Percentiles rank a stretch among this genome's conserved stretches.
Evolutionary conservation across 2,888 invertebrate species (phyloP).

Genomic region (Aromia moschata): DNA sequence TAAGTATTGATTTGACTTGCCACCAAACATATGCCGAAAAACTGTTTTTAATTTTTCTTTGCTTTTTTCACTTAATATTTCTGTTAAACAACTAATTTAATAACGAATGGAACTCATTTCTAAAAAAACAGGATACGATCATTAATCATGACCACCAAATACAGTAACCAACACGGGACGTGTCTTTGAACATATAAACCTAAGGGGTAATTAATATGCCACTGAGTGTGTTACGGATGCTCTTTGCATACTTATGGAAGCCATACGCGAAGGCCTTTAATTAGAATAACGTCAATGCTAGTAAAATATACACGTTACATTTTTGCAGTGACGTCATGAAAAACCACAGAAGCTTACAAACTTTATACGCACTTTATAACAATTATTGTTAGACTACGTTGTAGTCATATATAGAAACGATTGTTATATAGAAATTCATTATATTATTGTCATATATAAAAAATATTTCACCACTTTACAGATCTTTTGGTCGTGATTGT

Average conservation of each 20-base stretch:
- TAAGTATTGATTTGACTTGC: too few relatives aligned
- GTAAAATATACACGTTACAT: background rate
- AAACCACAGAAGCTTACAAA: too few relatives aligned
- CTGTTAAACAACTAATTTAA: background rate
- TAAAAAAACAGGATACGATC: conserved; percentile 29
- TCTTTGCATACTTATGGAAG: conserved; percentile 14
- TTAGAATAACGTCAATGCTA: background rate
- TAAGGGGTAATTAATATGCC: conserved; percentile 30
- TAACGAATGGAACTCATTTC: conserved; percentile 13
- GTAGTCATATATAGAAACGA: background rate
- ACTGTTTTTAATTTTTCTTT: too few relatives aligned
- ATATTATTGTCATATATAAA: too few relatives aligned
- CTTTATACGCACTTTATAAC: too few relatives aligned
- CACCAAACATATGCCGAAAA: too few relatives aligned
- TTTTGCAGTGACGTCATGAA: too few relatives aligned
- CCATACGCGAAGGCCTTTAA: conserved; percentile 7
- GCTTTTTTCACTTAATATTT: background rate
- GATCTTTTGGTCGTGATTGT: too few relatives aligned
- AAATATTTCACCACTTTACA: too few relatives aligned
- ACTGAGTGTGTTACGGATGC: conserved; percentile 11
- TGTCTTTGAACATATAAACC: conserved; percentile 36
- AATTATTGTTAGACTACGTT: too few relatives aligned
- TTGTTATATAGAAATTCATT: background rate
- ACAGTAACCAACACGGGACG: conserved; percentile 30
- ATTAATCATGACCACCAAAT: conserved; percentile 27